Evolutionary conservation across 2,888 invertebrate genomes (phyloP).

Genomic region (Agapetus fuscipes): DNA sequence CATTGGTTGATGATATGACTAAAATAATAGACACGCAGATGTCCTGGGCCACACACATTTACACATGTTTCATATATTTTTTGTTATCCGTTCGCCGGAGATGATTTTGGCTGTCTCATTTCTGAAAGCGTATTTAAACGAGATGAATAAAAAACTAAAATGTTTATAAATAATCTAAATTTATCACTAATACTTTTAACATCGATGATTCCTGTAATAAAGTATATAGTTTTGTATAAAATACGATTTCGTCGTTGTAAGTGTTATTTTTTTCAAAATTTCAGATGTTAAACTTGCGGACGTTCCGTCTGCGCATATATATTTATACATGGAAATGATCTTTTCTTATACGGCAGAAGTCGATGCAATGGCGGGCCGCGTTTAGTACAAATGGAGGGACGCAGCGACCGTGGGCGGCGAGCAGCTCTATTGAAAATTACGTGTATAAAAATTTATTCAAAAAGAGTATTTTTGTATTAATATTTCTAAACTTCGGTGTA

Average conservation of each 20-base stretch:
- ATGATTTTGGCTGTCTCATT: conserved; percentile 18
- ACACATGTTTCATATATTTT: no score
- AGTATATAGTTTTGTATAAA: conserved; percentile 23
- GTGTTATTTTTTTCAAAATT: conserved; percentile 23
- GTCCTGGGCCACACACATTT: no score
- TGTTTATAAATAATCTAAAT: conserved; percentile 17
- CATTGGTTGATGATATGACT: no score
- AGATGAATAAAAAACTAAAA: conserved; percentile 1
- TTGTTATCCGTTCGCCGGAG: conserved; percentile 5
- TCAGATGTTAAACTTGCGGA: conserved; percentile 20
- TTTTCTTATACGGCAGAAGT: conserved; percentile 15
- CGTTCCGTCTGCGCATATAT: conserved; percentile 19
- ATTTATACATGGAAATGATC: conserved; percentile 16
- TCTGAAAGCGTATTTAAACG: conserved; percentile 11
- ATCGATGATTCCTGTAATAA: conserved; percentile 22
- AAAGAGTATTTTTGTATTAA: conserved; percentile 53
- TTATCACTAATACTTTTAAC: conserved; percentile 17
- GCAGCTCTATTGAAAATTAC: conserved; percentile 29
- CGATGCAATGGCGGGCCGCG: conserved; percentile 9
- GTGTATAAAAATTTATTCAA: conserved; percentile 48
- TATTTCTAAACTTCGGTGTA: conserved; percentile 50
- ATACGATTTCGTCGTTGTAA: conserved; percentile 22
- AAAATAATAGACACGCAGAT: no score
- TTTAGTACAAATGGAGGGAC: conserved; percentile 18
- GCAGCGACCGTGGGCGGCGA: conserved; percentile 13